Conservation (phyloP, 2,113 vertebrate genomes). For the Prolemur simus region DNA sequence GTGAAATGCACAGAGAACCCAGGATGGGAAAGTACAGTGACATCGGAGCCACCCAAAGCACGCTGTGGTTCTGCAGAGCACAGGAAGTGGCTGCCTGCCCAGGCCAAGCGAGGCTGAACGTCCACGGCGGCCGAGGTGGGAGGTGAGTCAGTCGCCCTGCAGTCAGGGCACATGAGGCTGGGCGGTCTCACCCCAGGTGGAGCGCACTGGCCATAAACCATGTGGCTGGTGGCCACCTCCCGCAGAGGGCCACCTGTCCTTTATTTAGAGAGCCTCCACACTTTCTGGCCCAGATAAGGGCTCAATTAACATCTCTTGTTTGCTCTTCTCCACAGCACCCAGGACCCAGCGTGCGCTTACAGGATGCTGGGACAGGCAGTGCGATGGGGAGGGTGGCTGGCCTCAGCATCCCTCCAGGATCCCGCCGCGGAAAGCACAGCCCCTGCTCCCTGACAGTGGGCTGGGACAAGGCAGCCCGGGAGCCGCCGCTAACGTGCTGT, state of each 20-base stretch:
- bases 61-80: neutral
- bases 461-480: neutral
- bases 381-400: neutral
- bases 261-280: conserved; percentile 64
- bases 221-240: neutral
- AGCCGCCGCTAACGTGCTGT: rapidly evolving
- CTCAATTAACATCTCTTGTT: conserved; percentile 26
- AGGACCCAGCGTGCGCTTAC: neutral
- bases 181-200: neutral
- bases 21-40: neutral
- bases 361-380: neutral
- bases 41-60: neutral
- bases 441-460: neutral
- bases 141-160: neutral
- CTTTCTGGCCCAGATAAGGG: neutral
- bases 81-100: neutral
- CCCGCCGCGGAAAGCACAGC: neutral
- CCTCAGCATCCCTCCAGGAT: neutral
- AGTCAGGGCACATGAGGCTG: neutral
- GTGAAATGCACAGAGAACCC: neutral
- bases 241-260: conserved; percentile 31
- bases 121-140: too few relatives aligned
- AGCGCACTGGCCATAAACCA: neutral
- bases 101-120: neutral
- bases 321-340: neutral